A percentile compares a stretch with the other conserved stretches of the same genome.
These are phyloP conservation scores for Heliconius nattereri DNA, from an alignment of 1,140 invertebrate genomes.

Conservation along the genomic window DNA sequence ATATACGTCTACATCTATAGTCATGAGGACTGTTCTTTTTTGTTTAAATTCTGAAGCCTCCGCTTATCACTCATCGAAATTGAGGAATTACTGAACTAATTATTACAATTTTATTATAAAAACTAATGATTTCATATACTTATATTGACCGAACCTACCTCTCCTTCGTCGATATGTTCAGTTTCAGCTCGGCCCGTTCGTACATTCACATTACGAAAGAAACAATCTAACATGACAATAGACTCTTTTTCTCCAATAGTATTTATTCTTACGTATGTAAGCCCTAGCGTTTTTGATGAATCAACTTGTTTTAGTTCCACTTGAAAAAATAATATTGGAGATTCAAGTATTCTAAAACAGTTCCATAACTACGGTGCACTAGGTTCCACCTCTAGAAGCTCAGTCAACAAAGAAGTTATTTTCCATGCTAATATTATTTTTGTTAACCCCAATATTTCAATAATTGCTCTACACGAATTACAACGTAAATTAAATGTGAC, in stretches of 20 bases:
- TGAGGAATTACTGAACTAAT: conserved; percentile 65
- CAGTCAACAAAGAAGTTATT: conserved; percentile 20
- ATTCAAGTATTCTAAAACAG: conserved; percentile 40
- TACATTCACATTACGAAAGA: conserved; percentile 77
- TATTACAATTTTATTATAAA: background rate
- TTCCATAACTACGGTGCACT: conserved; percentile 36
- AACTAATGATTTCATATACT: conserved; percentile 37
- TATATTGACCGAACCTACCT: conserved; percentile 76
- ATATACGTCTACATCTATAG: conserved; percentile 70
- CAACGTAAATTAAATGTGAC: background rate
- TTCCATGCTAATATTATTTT: conserved; percentile 39
- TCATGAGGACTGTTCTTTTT: conserved; percentile 77
- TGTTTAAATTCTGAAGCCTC: conserved; percentile 65
- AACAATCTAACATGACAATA: conserved; percentile 81
- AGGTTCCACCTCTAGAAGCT: conserved; percentile 29
- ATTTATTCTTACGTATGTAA: conserved; percentile 45
- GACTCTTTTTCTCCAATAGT: conserved; percentile 76
- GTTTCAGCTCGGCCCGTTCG: conserved; percentile 70
- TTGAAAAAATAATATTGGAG: conserved; percentile 74
- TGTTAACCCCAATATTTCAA: background rate
- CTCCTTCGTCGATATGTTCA: conserved; percentile 70
- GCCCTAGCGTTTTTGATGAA: background rate
- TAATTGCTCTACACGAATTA: background rate
- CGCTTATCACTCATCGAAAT: conserved; percentile 72
- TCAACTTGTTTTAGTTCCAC: background rate